Conservation (phyloP, 1,140 invertebrate species). For the Cyrtorhinus lividipennis region DNA sequence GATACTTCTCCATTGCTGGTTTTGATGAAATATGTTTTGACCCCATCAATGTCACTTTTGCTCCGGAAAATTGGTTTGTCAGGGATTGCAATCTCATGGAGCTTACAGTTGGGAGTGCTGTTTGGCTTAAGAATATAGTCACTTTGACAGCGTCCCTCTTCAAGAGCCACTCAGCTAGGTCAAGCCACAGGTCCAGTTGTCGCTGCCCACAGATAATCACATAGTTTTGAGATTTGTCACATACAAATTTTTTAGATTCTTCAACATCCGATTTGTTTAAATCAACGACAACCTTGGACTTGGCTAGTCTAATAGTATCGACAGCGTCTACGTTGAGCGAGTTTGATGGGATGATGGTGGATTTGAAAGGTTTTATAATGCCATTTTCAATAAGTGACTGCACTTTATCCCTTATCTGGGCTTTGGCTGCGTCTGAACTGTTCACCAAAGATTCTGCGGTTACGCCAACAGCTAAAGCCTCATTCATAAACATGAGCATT, state of each 20-base stretch:
- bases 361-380: background rate
- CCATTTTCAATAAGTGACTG: background rate
- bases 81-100: background rate
- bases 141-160: conserved; percentile 20
- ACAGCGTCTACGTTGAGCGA: background rate
- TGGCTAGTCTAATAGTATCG: background rate
- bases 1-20: background rate
- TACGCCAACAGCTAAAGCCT: background rate
- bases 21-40: background rate
- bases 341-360: background rate
- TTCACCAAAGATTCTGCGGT: background rate
- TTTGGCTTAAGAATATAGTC: conserved; percentile 12
- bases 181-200: conserved; percentile 18
- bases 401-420: background rate
- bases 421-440: background rate
- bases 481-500: background rate
- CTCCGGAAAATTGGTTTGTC: background rate
- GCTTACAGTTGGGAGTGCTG: background rate
- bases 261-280: too few species aligned
- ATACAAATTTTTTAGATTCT: background rate
- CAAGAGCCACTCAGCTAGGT: conserved; percentile 22
- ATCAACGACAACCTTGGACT: background rate
- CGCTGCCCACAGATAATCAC: background rate
- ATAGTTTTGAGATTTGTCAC: conserved; percentile 1
- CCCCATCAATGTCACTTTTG: conserved; percentile 6